These are phyloP conservation scores for Drosophila bocki DNA, from an alignment of 1,140 invertebrate genomes.

Conservation along the genomic window DNA sequence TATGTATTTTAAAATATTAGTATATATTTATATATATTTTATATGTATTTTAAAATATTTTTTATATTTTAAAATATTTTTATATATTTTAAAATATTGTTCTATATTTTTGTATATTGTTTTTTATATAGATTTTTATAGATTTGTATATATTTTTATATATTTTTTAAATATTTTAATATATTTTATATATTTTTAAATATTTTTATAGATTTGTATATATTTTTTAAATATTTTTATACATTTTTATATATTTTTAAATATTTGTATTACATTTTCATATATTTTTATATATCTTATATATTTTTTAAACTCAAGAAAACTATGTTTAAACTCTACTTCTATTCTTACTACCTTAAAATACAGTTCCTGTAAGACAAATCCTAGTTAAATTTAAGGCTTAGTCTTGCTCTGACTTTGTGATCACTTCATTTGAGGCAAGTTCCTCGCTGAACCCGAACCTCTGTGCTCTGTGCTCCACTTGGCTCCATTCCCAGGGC, in stretches of 20 bases:
- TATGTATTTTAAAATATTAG: too few relatives aligned
- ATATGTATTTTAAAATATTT: too few relatives aligned
- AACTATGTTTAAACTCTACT: not conserved
- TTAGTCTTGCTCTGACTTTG: not conserved
- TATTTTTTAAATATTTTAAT: not conserved
- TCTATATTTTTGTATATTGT: too few relatives aligned
- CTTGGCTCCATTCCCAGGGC: constrained; percentile 9
- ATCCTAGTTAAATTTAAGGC: not conserved
- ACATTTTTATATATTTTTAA: too few relatives aligned
- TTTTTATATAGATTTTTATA: not conserved
- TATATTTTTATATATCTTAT: not conserved
- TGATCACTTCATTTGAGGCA: constrained; percentile 22
- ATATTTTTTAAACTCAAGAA: too few relatives aligned
- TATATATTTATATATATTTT: too few relatives aligned
- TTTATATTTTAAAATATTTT: too few relatives aligned
- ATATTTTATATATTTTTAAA: too few relatives aligned
- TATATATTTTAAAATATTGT: too few relatives aligned
- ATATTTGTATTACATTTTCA: too few relatives aligned
- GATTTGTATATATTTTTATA: not conserved
- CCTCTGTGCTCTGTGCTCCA: not conserved
- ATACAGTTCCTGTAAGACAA: not conserved
- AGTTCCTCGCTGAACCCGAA: not conserved
- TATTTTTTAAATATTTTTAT: too few relatives aligned
- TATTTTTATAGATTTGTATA: too few relatives aligned
- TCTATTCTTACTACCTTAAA: not conserved